These are phyloP conservation scores for Boloria selene DNA, from an alignment of 2,888 invertebrate genomes.

Conservation along the genomic window DNA sequence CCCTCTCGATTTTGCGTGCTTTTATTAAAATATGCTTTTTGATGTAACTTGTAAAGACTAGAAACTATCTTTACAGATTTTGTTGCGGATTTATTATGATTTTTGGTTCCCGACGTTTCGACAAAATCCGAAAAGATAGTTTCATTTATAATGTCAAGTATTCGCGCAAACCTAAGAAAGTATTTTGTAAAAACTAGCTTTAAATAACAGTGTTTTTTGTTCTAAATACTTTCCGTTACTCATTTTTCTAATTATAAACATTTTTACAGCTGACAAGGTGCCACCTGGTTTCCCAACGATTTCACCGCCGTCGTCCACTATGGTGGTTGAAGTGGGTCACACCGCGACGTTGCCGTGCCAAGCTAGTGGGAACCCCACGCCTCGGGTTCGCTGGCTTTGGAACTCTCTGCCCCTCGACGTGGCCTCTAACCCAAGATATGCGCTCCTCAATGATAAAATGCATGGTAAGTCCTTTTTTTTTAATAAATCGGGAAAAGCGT, in stretches of 20 bases:
- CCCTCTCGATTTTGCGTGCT: constrained; percentile 20
- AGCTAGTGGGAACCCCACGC: constrained; percentile 92
- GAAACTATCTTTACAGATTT: no score
- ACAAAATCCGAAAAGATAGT: no score
- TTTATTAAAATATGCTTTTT: constrained; percentile 22
- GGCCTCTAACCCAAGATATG: constrained; percentile 91
- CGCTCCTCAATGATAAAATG: constrained; percentile 90
- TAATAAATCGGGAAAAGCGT: no score
- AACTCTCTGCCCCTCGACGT: constrained; percentile 95
- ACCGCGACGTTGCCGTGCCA: constrained; percentile 94
- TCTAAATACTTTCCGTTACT: no score
- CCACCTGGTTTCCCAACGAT: constrained; percentile 95
- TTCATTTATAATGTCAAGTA: no score
- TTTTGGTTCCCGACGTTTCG: no score
- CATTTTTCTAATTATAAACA: background rate
- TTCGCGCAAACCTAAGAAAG: no score
- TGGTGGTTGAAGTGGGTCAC: constrained; percentile 98
- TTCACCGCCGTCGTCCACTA: constrained; percentile 92
- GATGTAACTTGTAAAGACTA: constrained; percentile 10
- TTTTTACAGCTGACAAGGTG: constrained; percentile 87
- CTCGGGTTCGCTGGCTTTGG: constrained; percentile 95
- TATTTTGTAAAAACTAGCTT: background rate
- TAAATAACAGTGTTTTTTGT: no score
- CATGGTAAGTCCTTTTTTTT: constrained; percentile 82
- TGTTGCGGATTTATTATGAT: no score